These are phyloP conservation scores for Sitta europaea DNA, from an alignment of 2,113 vertebrate species.

Conservation along the genomic window DNA sequence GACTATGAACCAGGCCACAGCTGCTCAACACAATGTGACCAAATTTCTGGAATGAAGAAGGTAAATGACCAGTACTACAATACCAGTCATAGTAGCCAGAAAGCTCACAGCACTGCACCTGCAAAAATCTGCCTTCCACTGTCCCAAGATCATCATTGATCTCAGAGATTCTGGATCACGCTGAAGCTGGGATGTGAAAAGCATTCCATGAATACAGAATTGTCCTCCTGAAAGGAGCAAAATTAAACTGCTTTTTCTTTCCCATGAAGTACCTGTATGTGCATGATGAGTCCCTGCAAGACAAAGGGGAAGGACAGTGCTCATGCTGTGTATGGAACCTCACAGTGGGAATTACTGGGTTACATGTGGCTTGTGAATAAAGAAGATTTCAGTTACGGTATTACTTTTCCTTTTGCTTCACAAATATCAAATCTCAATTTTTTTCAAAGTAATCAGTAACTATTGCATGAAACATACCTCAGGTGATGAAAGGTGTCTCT, in stretches of 20 bases:
- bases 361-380: constrained; percentile 50
- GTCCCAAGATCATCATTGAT: not conserved
- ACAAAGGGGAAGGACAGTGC: not conserved
- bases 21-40: not conserved
- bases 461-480: constrained; percentile 2
- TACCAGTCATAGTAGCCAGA: not conserved
- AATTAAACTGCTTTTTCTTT: not conserved
- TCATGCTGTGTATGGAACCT: not conserved
- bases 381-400: constrained; percentile 21
- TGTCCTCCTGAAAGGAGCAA: not conserved
- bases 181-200: not conserved
- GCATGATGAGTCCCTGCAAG: not conserved
- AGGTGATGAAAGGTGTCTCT: not conserved
- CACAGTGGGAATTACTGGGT: not conserved
- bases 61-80: not conserved
- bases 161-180: not conserved
- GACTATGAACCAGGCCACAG: not conserved
- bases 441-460: not conserved
- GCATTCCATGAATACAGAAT: not conserved
- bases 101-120: not conserved
- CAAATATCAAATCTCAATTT: not conserved
- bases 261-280: not conserved
- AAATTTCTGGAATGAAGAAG: not conserved
- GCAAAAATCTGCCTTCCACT: not conserved
- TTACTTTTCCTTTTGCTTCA: constrained; percentile 31